Evolutionary conservation across 2,797 vertebrate species (phyloP), one percentile per base, ranked within the genome.

Genomic region (Melanotaenia boesemani): DNA sequence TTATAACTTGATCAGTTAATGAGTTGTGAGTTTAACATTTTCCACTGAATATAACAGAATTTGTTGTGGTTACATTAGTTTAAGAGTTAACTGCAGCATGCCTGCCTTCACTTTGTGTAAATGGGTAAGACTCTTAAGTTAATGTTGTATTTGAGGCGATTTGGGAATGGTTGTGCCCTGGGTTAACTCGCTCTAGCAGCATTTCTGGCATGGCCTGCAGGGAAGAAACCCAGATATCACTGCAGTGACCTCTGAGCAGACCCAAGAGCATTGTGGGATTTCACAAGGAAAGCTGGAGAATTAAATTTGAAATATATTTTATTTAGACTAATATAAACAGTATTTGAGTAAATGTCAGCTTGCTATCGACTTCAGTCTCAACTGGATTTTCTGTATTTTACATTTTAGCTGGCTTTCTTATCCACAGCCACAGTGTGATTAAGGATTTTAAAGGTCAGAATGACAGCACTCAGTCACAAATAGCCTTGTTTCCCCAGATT

Each of bases 391-490:
- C 39, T 55, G 28, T 67, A 11, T 54, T 80, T 58, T 56, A 65
- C 52, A 60, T 74, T 69, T 66, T 13, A 48, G 34, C 62, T 9
- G 26, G 15, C 32, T 1, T 46, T 63, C 18, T 52, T 44, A 60
- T 61, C 37, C 36, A 5, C 6, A 36, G 50, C 8, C 11, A 37
- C 41, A 1, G 66, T 10, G 74, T 58, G 73, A 59, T 36, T 57
- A 11, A 72, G 39, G 79, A 70, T 82, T 84, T 69, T 76, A 82
- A 83, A 88, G 85, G 89, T 89, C 88, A 88, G 69, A 48, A 41
- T 61, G 82, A 77, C 74, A 61, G 77, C 60, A 13, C 41, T 55
- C 59, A 72, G 54, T 79, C 73, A 83, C 76, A 74, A 82, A 85
- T 58, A 60, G 67, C 41, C 60, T 70, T 65, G 80, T 74, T 77